Evolutionary conservation across 1,140 invertebrate species (phyloP), one percentile per base, ranked within the genome.

Genomic region (Eubasilissa regina): DNA sequence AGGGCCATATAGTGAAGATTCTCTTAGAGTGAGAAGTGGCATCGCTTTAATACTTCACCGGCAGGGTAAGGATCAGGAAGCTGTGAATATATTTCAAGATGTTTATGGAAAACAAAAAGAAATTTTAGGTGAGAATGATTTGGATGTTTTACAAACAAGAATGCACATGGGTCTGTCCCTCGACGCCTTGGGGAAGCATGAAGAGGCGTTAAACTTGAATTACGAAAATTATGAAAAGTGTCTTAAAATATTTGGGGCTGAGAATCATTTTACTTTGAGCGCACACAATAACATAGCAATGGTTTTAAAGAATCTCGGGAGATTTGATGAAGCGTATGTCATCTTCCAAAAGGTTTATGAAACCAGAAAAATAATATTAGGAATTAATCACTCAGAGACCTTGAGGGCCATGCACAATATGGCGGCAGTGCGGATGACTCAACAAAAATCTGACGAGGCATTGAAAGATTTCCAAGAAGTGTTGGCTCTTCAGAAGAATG

Each of bases 401-500:
- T 15, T 70, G 45, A 17, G 66, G 35, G 47, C 45, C 12, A 12
- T 25, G 45, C 66, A 70, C 66, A 70, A 70, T 25, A 21, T 70
- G 4, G 66, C 44, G 0, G 45, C 17, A 11, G 12, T 70, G 45
- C 11, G 21, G 8, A 47, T 47, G 13, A 4, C 8, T 12, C 45
- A 70, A n/a, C 19, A 48, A 15, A 70, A 70, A 21, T 12, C 15
- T 25, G 17, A 53, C 47, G 66, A 70, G 51, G 66, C 66, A 15
- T 70, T 51, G 44, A 25, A 70, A 35, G 51, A 51, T 25, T 19
- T 70, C 10, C 47, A 21, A 4, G 13, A 47, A 13, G 17, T 70
- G 10, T 70, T 13, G 15, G 17, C 15, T 21, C 17, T 45, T 25
- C 66, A 70, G 66, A 51, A 25, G 45, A 48, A 17, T 0, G 3